Base-by-base conservation (phyloP, 2,113 vertebrate species). In the Macroglossus sobrinus region DNA sequence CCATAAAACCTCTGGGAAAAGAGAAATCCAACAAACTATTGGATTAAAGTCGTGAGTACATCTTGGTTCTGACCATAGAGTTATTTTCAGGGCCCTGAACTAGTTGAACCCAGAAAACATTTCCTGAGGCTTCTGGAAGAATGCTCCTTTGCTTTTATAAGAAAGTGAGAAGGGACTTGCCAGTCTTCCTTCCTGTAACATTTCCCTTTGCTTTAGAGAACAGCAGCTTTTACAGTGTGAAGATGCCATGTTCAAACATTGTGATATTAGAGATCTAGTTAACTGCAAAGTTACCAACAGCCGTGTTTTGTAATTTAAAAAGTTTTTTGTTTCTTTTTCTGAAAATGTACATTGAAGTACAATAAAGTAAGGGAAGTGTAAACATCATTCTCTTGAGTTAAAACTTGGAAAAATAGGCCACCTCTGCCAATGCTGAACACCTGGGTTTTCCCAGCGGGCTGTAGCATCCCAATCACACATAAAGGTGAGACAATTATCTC, bases 361-460 rank as follows among this genome's bases (percentile, higher is more conserved):
- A 84, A 75, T 81, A 91, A 84, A 96, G 74, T 35, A 7, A 72
- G 35, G 4, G 3, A 33, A 69, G 5, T 30, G 1, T 80, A 35
- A 89, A 33, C 21, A 63, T n/a, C 24, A 33, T 90, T 94, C 59
- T 84, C 47, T 72, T 75, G 85, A 4, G 7, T 40, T 84, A 33
- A 79, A 76, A 72, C 18, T 28, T 90, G 87, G 89, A 45, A 55
- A 94, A 84, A 50, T 28, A 74, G 84, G 38, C 80, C 28, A 33
- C 85, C 40, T 61, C 26, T 63, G 89, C 69, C 71, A 84, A 72
- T 2, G 5, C 22, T 55, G 75, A 82, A 38, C 53, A 74, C 82
- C 69, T 89, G 55, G 72, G 22, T 95, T 95, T 95, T 85, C 96
- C 95, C 47, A 64, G 92, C 24, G 7, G 92, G 47, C 53, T n/a